Percentiles rank a stretch among this genome's conserved stretches.
Evolutionary conservation across 1,140 invertebrate genomes (phyloP).

Genomic region (Periplaneta americana): DNA sequence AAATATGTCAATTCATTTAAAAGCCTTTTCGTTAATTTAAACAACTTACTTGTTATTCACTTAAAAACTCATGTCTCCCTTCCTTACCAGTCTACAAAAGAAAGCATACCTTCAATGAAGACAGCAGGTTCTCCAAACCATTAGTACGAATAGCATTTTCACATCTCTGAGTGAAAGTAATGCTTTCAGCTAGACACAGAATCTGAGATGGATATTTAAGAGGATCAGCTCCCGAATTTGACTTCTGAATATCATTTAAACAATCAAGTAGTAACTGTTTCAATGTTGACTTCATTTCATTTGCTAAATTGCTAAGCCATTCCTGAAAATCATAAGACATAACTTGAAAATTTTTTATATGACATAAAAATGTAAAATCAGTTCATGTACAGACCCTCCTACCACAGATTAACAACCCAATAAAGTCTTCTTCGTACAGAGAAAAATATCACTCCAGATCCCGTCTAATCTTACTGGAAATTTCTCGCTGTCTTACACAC

Average conservation of each 20-base stretch:
- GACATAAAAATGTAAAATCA: background rate
- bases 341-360: too few species aligned
- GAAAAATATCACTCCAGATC: too few species aligned
- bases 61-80: too few species aligned
- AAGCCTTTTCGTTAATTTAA: too few species aligned
- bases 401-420: too few species aligned
- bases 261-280: conserved; percentile 62
- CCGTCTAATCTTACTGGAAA: too few species aligned
- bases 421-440: too few species aligned
- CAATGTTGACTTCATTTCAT: conserved; percentile 78
- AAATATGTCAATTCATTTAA: too few species aligned
- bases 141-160: conserved; percentile 72
- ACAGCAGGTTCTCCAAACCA: conserved; percentile 48
- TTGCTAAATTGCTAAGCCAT: conserved; percentile 77
- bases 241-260: conserved; percentile 46
- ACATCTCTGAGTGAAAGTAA: conserved; percentile 74
- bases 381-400: background rate
- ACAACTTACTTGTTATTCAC: too few species aligned
- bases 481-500: too few species aligned
- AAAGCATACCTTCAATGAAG: conserved; percentile 32
- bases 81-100: too few species aligned
- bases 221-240: conserved; percentile 55
- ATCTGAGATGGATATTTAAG: conserved; percentile 82
- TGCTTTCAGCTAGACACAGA: conserved; percentile 59
- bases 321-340: too few species aligned